phyloP scores from a whole-genome alignment of 2,113 vertebrate species.

The Coptodon bakossiorum region DNA sequence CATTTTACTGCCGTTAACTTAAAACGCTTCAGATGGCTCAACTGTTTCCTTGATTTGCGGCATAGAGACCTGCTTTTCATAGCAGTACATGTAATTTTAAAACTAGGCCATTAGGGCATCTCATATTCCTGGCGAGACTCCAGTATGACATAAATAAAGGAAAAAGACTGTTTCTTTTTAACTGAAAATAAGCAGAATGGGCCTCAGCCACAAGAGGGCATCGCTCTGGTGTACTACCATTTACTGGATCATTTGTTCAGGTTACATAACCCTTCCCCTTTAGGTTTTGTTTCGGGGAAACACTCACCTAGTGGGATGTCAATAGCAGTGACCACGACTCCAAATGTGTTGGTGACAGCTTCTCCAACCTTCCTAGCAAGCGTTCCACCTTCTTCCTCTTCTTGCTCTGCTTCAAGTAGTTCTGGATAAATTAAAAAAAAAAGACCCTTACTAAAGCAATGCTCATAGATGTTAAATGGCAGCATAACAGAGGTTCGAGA shows the following conservation, averaged over 20 bases:
- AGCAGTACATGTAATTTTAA: background rate
- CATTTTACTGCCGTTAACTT: background rate
- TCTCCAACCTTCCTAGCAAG: constrained; percentile 97
- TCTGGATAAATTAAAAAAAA: constrained; percentile 58
- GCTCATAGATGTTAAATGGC: background rate
- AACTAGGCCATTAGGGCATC: background rate
- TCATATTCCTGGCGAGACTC: background rate
- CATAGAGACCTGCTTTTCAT: background rate
- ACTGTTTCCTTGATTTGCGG: background rate
- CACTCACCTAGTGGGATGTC: constrained; percentile 94
- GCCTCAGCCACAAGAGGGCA: constrained; percentile 48
- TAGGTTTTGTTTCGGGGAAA: constrained; percentile 1
- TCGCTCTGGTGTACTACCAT: background rate
- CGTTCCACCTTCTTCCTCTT: constrained; percentile 90
- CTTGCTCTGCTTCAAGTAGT: constrained; percentile 73
- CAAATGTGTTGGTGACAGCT: constrained; percentile 93
- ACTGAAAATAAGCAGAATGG: background rate
- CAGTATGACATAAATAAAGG: background rate
- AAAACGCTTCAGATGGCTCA: background rate
- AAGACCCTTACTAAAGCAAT: background rate
- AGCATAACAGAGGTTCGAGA: background rate
- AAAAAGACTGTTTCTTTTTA: background rate
- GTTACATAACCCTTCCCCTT: constrained; percentile 8
- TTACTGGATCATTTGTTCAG: background rate
- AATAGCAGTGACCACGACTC: constrained; percentile 94